Evolutionary conservation across 1,140 invertebrate genomes (phyloP).

Genomic region (Drosophila quadrilineata): DNA sequence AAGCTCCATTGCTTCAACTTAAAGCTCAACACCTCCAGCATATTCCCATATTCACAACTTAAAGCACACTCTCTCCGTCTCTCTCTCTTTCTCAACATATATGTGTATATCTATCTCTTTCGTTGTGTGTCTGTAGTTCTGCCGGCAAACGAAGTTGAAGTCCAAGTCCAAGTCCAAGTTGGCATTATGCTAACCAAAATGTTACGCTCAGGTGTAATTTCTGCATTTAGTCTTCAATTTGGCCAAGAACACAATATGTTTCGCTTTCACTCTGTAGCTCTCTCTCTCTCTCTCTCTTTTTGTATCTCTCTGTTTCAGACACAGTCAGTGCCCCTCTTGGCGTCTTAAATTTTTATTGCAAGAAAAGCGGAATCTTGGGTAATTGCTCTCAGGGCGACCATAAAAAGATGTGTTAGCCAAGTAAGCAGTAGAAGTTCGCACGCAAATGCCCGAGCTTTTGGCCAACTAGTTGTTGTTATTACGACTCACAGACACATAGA

Average conservation of each 20-base stretch:
- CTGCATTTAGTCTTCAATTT: constrained; percentile 74
- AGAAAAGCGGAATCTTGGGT: constrained; percentile 65
- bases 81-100: background rate
- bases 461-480: constrained; percentile 55
- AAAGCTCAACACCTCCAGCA: background rate
- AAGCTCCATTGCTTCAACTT: constrained; percentile 29
- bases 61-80: constrained; percentile 15
- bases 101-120: too few relatives aligned
- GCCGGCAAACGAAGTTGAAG: too few relatives aligned
- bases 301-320: too few relatives aligned
- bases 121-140: too few relatives aligned
- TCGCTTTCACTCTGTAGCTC: background rate
- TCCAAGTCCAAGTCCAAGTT: too few relatives aligned
- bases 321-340: too few relatives aligned
- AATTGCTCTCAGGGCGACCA: constrained; percentile 72
- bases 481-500: constrained; percentile 9
- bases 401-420: constrained; percentile 78
- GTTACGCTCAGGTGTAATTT: constrained; percentile 64
- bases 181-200: constrained; percentile 32
- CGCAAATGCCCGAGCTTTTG: constrained; percentile 40
- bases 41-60: background rate
- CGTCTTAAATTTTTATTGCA: constrained; percentile 77
- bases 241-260: constrained; percentile 17
- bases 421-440: constrained; percentile 63
- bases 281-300: background rate